Base-by-base conservation (phyloP, 2,797 vertebrate genomes). In the Pangasius sanitwongsei region DNA sequence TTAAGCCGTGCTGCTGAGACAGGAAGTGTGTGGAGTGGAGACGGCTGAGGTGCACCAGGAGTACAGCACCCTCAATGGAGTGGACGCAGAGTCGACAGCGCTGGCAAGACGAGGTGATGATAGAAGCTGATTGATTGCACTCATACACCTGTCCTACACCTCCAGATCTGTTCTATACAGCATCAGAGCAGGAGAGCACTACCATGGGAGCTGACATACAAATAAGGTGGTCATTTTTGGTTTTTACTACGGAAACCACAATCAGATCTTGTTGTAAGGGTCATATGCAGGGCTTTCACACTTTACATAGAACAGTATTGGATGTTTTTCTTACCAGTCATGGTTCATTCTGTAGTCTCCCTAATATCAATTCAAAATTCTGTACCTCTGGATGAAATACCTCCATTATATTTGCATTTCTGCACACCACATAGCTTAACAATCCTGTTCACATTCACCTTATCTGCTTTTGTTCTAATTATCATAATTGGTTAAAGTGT, bases 111-210 rank as follows among this genome's bases (percentile, higher is more conserved):
- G 18, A 92, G 90, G 92, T 93, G 92, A 89, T 86, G 89, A 94
- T 93, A 94, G 90, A 84, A 44, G 55, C 87, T 93, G 92, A 93
- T 93, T 91, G 92, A 94, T 93, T 91, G 90, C 90, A 86, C 87
- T 91, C 86, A 70, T 89, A 90, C 85, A 92, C 91, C 91, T 92
- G 90, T 87, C 84, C 61, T 86, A 63, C 50, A 75, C 77, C n/a
- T 84, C 78, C 78, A 63, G 48, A 75, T 86, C 88, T 69, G 50
- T 31, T 78, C 16, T 50, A 67, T 34, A 87, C 63, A 84, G 34
- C 88, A 81, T 74, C 87, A 75, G 16, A 59, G 37, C 34, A 84
- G n/a, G 57, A 55, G 25, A 59, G 74, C 11, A 9, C 34, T 65
- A 78, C 69, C 77, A 69, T 63, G 50, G 12, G 12, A 31, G 18